A percentile compares a stretch with the other conserved stretches of the same genome.
phyloP scores from a whole-genome alignment of 37 sponge, comb jelly and placozoan species.

The Cliona cf. orientalis region DNA sequence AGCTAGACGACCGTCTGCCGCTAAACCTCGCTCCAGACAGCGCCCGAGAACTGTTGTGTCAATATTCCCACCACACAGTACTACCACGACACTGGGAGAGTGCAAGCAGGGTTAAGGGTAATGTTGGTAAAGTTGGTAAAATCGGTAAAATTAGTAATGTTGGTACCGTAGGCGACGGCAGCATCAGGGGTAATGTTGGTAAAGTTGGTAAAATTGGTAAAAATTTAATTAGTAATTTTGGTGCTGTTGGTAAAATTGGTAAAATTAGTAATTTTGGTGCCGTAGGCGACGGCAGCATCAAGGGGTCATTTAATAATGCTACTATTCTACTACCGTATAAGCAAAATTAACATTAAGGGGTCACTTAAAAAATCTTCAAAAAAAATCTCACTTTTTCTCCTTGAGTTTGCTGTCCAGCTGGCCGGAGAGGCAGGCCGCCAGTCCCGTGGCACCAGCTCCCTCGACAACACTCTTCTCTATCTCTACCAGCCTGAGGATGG shows the following conservation, averaged over 20 bases:
- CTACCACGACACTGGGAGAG: constrained; percentile 57
- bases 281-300: no score
- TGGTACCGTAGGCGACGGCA: no score
- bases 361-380: neutral
- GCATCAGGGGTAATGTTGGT: no score
- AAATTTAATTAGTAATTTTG: no score
- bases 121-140: neutral
- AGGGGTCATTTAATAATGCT: no score
- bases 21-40: constrained; percentile 89
- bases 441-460: constrained; percentile 86
- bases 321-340: no score
- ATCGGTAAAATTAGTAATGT: no score
- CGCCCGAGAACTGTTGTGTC: constrained; percentile 84
- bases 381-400: constrained; percentile 92
- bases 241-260: no score
- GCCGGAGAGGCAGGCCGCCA: constrained; percentile 84
- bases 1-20: constrained; percentile 80
- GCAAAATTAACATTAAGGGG: neutral
- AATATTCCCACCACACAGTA: constrained; percentile 88
- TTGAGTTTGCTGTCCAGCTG: constrained; percentile 55
- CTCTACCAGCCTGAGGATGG: constrained; percentile 85
- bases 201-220: no score
- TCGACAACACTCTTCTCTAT: constrained; percentile 88
- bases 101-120: neutral
- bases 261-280: no score